Base-by-base conservation (phyloP, 2,888 invertebrate species). In the Crocallis elinguaria region DNA sequence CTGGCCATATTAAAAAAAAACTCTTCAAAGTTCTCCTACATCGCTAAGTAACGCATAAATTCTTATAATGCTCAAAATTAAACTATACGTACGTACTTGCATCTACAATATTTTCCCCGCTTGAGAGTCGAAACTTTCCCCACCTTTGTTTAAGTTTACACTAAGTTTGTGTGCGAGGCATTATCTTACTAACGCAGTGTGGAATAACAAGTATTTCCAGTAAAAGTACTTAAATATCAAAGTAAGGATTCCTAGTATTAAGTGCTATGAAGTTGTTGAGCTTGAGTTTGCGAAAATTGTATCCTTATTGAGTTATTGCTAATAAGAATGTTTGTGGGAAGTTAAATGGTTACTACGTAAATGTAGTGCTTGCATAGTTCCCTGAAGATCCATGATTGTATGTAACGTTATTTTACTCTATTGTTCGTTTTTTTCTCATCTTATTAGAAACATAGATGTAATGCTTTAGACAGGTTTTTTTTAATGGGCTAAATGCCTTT, bases 121-220 rank as follows among this genome's bases (percentile, higher is more conserved):
- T 62, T 57, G 64, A 64, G 62, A 57, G 55, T 30, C 37, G 49
- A 51, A 70, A 76, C 64, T 73, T 69, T 57, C 46, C 57, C 62
- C 57, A 67, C 56, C 49, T 62, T 59, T 67, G 69, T 69, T 72
- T 67, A 71, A 76, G 75, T 78, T 78, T 74, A 63, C 66, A 54
- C 62, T 60, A 73, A 75, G 67, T 80, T 79, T 64, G 61, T 60
- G 57, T 52, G 63, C 67, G 52, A 60, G 64, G 64, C 65, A 74
- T 79, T 78, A 80, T 80, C 74, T 75, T 61, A 57, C 66, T 66
- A 63, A 67, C 63, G 65, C 75, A 75, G 73, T 60, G 66, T 53
- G 39, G 48, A 55, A 55, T 55, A 57, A 54, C 44, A 52, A 52
- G 39, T 46, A 52, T 48, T 57, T 43, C 29, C 36, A 45, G 37